phyloP scores from a whole-genome alignment of 2,797 vertebrate species.

The Apogon hyalosoma region DNA sequence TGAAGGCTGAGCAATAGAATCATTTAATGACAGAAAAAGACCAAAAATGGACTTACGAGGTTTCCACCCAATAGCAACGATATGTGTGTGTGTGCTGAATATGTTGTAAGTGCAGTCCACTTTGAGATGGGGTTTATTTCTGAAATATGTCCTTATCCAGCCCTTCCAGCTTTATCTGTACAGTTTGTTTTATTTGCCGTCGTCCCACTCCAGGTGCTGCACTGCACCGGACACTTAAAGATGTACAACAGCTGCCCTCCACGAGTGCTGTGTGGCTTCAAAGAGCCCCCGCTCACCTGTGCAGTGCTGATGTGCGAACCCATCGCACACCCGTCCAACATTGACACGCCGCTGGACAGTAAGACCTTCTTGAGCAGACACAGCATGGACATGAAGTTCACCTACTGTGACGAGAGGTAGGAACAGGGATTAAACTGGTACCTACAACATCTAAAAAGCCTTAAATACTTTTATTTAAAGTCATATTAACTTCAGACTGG shows the following conservation, averaged over 20 bases:
- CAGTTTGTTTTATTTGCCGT: not conserved
- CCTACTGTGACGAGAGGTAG: slow-evolving; percentile 96
- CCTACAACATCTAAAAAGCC: no score
- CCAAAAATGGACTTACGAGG: no score
- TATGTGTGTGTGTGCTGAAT: no score
- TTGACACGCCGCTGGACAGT: slow-evolving; percentile 95
- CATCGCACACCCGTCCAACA: slow-evolving; percentile 95
- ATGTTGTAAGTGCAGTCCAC: no score
- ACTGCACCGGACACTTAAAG: slow-evolving; percentile 95
- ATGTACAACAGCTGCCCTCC: slow-evolving; percentile 88
- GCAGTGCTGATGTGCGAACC: slow-evolving; percentile 96
- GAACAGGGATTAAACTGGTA: not conserved
- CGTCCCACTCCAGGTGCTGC: slow-evolving; percentile 87
- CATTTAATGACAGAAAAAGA: no score
- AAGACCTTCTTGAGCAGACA: slow-evolving; percentile 97
- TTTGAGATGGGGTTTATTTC: no score
- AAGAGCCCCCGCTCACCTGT: slow-evolving; percentile 93
- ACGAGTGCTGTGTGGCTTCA: slow-evolving; percentile 88
- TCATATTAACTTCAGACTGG: no score
- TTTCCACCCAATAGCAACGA: no score
- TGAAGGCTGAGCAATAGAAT: no score
- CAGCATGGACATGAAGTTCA: slow-evolving; percentile 99
- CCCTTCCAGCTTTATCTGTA: not conserved
- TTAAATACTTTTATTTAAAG: no score
- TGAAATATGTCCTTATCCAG: no score